Conservation (phyloP, 1,140 invertebrate species). For the Sminthurides bifidus region DNA sequence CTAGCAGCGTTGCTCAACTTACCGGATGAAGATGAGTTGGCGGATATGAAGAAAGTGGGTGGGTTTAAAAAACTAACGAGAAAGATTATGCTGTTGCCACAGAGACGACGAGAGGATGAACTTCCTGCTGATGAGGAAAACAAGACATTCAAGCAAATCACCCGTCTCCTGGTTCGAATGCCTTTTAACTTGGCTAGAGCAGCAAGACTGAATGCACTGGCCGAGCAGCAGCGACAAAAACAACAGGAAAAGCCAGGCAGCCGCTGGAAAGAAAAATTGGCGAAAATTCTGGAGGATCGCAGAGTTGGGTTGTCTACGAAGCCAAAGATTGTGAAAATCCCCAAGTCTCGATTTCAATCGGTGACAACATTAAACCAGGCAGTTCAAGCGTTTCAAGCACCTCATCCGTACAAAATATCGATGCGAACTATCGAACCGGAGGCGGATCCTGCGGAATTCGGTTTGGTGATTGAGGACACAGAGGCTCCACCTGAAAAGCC, state of each 20-base stretch:
- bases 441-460: too few relatives aligned
- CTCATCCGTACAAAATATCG: too few relatives aligned
- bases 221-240: not conserved
- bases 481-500: too few relatives aligned
- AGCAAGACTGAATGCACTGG: not conserved
- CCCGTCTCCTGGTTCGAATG: not conserved
- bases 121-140: not conserved
- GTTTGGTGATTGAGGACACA: too few relatives aligned
- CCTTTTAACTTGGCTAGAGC: not conserved
- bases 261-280: not conserved
- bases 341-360: too few relatives aligned
- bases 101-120: not conserved
- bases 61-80: not conserved
- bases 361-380: too few relatives aligned
- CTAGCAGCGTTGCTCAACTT: not conserved
- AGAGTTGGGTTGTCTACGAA: too few relatives aligned
- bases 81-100: not conserved
- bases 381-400: too few relatives aligned
- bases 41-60: not conserved
- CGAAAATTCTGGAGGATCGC: not conserved
- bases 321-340: too few relatives aligned
- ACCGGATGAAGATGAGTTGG: not conserved
- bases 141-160: not conserved
- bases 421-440: too few relatives aligned
- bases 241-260: not conserved